Evolutionary conservation across 2,888 invertebrate genomes (phyloP).

Genomic region (Alloplasta piceator): DNA sequence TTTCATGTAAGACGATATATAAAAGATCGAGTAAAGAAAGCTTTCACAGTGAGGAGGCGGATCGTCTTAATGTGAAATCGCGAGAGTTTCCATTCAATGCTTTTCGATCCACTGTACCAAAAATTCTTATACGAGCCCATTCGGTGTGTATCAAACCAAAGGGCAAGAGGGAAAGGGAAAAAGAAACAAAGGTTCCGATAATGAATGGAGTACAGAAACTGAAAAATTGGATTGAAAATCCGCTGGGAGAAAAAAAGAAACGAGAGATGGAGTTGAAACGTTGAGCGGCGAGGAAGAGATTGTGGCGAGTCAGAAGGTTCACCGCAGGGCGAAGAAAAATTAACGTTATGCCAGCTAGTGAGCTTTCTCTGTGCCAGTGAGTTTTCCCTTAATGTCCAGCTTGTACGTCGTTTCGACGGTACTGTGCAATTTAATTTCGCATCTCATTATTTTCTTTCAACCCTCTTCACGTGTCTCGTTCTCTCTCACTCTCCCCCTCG

Average conservation of each 20-base stretch:
- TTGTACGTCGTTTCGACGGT: conserved; percentile 2
- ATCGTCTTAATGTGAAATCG: conserved; percentile 15
- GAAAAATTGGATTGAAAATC: conserved; percentile 34
- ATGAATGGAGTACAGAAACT: conserved; percentile 27
- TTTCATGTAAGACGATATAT: background rate
- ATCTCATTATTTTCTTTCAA: conserved; percentile 13
- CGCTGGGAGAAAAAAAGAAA: background rate
- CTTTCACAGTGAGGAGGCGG: background rate
- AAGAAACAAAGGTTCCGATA: conserved; percentile 27
- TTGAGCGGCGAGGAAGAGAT: background rate
- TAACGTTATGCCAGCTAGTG: conserved; percentile 35
- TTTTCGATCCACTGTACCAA: background rate
- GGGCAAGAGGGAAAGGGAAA: background rate
- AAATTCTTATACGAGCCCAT: conserved; percentile 9
- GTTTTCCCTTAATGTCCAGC: conserved; percentile 12
- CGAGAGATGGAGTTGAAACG: conserved; percentile 15
- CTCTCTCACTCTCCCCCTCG: background rate
- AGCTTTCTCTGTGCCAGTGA: background rate
- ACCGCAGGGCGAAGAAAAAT: conserved; percentile 48
- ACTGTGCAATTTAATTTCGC: conserved; percentile 55
- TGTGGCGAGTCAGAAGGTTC: conserved; percentile 12
- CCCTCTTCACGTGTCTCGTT: background rate
- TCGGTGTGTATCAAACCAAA: background rate
- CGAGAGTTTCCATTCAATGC: conserved; percentile 12
- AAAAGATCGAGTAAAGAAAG: background rate